Conservation (phyloP, 2,113 vertebrate genomes). For the Sinosuthora webbiana region DNA sequence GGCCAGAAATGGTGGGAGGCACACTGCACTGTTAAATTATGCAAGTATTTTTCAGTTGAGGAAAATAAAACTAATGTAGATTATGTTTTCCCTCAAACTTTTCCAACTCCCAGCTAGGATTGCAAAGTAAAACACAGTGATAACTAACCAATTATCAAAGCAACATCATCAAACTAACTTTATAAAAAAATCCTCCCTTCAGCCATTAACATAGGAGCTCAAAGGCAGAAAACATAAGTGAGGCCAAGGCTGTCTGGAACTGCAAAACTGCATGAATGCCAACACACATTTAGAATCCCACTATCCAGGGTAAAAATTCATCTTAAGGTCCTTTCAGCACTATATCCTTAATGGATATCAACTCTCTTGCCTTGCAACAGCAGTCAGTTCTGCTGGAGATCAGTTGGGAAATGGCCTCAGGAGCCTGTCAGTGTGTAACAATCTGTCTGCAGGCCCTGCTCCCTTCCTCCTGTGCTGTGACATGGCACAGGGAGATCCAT, state of each 20-base stretch:
- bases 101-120: neutral
- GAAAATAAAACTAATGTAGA: neutral
- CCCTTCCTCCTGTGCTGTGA: neutral
- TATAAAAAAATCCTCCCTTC: neutral
- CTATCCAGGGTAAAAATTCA: neutral
- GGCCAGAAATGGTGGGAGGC: neutral
- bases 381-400: neutral
- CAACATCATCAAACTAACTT: neutral
- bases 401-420: neutral
- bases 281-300: neutral
- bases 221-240: neutral
- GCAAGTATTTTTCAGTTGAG: neutral
- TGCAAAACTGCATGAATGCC: neutral
- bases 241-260: neutral
- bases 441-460: neutral
- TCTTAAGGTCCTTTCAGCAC: neutral
- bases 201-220: neutral
- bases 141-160: neutral
- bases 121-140: neutral
- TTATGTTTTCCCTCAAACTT: neutral
- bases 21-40: neutral
- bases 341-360: neutral
- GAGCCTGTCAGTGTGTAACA: neutral
- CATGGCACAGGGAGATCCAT: neutral
- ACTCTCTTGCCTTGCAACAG: neutral